These are phyloP conservation scores for Orius laevigatus DNA, from an alignment of 1,140 invertebrate species.

Conservation along the genomic window DNA sequence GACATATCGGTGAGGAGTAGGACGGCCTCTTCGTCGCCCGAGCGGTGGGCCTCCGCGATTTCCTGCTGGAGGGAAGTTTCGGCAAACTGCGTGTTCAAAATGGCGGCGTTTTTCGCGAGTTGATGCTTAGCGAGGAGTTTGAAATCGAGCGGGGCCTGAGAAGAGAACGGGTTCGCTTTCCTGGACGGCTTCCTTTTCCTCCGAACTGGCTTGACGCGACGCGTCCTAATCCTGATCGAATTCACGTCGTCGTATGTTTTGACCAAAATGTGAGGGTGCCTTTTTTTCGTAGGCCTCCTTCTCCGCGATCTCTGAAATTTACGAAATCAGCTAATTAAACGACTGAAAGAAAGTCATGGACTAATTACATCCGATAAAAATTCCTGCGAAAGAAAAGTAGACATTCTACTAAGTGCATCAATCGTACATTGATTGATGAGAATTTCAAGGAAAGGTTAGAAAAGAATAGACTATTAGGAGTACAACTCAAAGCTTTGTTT, in stretches of 20 bases:
- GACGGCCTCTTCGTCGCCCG: conserved; percentile 1
- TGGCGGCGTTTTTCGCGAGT: not conserved
- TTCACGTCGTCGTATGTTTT: conserved; percentile 9
- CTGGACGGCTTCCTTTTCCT: conserved; percentile 1
- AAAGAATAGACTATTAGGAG: no score
- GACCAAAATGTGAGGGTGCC: not conserved
- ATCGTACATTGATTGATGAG: no score
- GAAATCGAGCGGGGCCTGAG: not conserved
- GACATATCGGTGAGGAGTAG: conserved; percentile 5
- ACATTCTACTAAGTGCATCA: no score
- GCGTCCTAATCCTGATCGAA: not conserved
- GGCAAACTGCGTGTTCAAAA: not conserved
- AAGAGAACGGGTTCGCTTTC: not conserved
- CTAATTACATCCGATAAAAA: no score
- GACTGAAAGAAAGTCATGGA: no score
- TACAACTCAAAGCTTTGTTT: no score
- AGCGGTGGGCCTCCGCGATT: not conserved
- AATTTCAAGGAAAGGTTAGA: no score
- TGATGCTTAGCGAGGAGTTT: not conserved
- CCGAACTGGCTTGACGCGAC: not conserved
- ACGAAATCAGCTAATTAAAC: no score
- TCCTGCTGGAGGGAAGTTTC: not conserved
- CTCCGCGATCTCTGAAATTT: not conserved
- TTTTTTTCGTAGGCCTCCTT: not conserved
- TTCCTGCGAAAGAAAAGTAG: no score